Evolutionary conservation across 2,113 vertebrate genomes (phyloP), one percentile per base, ranked within the genome.

Genomic region (Hemiprocne comata): DNA sequence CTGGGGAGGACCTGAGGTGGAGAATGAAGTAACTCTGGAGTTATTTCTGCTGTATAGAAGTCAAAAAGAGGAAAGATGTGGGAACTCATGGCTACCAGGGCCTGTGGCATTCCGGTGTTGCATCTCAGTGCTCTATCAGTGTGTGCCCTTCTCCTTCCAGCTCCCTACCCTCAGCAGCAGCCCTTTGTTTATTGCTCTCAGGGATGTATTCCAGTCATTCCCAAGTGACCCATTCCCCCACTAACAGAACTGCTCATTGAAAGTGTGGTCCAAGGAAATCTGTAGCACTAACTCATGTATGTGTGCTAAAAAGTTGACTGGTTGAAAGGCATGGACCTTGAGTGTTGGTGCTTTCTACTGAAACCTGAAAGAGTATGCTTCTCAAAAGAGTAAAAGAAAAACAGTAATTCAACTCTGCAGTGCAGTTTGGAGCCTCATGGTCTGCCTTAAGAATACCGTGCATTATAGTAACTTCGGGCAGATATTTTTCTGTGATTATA

Each of bases 61-160:
- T 51, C 7, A 54, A 85, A 83, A 83, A 51, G 34, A 70, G 8
- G 33, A 64, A 50, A 31, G 50, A n/a, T 0, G 0, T 20, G 48
- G 57, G 20, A 79, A 11, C 33, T 67, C 6, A 5, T 76, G 64
- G 34, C 40, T 92, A 36, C 23, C 31, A 40, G 55, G 24, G 64
- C 26, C 44, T 23, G 25, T n/a, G 48, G 24, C 42, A 8, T 10
- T 57, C 76, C 54, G 20, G 4, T 5, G 15, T 15, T 64, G 55
- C 15, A 19, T 51, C 38, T 48, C 18, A 1, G 24, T 62, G 66
- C 66, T 42, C 29, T 80, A 51, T 55, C 61, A 2, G 8, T 31
- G 25, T 42, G 44, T 1, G 0, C 12, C 18, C 9, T 33, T n/a
- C 38, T 70, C 65, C 57, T 64, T 57, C 36, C 53, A 69, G 17